A percentile compares a stretch with the other conserved stretches of the same genome.
phyloP scores from a whole-genome alignment of 2,113 vertebrate genomes.

The Mixornis gularis region DNA sequence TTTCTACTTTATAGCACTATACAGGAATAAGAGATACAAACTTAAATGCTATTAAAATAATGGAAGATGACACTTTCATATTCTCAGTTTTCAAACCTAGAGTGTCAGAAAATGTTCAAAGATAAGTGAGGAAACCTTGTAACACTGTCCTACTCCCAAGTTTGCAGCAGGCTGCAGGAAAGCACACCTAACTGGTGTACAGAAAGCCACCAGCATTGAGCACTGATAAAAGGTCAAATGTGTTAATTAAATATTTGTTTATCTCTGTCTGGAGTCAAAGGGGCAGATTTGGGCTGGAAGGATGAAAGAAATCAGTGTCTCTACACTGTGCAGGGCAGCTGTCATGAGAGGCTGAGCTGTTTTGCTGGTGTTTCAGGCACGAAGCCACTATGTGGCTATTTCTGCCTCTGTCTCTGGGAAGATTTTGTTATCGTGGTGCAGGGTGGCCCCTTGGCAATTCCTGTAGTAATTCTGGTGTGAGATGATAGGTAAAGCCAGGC shows the following conservation, averaged over 20 bases:
- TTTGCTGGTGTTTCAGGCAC: neutral
- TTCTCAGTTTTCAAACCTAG: neutral
- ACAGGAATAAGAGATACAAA: neutral
- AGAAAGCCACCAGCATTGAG: neutral
- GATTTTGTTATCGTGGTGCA: neutral
- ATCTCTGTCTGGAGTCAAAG: neutral
- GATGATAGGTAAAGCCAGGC: neutral
- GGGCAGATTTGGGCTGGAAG: neutral
- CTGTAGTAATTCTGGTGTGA: neutral
- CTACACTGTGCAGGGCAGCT: neutral
- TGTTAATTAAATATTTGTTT: conserved; percentile 29
- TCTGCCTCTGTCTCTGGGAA: conserved; percentile 33
- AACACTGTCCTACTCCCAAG: neutral
- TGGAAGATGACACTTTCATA: neutral
- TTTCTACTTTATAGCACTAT: neutral
- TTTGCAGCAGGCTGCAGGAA: neutral
- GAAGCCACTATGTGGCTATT: neutral
- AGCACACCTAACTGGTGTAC: neutral
- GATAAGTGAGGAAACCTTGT: neutral
- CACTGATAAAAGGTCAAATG: neutral
- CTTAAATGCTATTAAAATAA: neutral
- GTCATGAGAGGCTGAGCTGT: neutral
- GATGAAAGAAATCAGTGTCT: neutral
- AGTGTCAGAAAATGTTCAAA: neutral
- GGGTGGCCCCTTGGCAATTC: neutral